These are phyloP conservation scores for Eudasyphora cyanicolor DNA, from an alignment of 2,888 invertebrate genomes.

Conservation along the genomic window DNA sequence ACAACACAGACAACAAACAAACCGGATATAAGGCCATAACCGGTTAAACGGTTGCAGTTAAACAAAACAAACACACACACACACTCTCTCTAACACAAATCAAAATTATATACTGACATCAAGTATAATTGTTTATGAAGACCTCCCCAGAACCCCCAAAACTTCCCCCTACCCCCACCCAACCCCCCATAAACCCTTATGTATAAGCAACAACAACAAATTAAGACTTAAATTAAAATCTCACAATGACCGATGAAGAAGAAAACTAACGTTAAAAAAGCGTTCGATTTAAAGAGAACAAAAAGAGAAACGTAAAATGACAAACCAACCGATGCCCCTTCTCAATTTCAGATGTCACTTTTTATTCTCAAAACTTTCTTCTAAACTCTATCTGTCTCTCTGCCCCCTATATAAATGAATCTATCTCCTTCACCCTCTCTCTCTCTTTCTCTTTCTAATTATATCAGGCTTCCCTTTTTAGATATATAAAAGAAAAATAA, in stretches of 20 bases:
- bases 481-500: slow-evolving; percentile 5
- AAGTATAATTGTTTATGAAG: slow-evolving; percentile 56
- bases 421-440: background rate
- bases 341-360: background rate
- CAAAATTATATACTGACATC: slow-evolving; percentile 60
- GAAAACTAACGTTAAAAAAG: slow-evolving; percentile 1
- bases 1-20: slow-evolving; percentile 33
- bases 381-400: background rate
- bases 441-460: slow-evolving; percentile 13
- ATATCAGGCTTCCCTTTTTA: slow-evolving; percentile 54
- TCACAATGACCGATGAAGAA: slow-evolving; percentile 13
- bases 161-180: background rate
- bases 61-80: background rate
- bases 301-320: background rate
- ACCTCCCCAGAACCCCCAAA: too few species aligned
- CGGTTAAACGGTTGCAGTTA: slow-evolving; percentile 24
- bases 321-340: slow-evolving; percentile 1
- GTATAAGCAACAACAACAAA: slow-evolving; percentile 31
- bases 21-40: slow-evolving; percentile 9
- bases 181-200: background rate
- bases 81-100: slow-evolving; percentile 37
- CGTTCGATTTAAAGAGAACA: background rate
- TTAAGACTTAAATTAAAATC: slow-evolving; percentile 45
- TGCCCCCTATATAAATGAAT: background rate
- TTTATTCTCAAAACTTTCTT: background rate